Base-by-base conservation (phyloP, 2,113 vertebrate species). In the Anarrhichthys ocellatus region DNA sequence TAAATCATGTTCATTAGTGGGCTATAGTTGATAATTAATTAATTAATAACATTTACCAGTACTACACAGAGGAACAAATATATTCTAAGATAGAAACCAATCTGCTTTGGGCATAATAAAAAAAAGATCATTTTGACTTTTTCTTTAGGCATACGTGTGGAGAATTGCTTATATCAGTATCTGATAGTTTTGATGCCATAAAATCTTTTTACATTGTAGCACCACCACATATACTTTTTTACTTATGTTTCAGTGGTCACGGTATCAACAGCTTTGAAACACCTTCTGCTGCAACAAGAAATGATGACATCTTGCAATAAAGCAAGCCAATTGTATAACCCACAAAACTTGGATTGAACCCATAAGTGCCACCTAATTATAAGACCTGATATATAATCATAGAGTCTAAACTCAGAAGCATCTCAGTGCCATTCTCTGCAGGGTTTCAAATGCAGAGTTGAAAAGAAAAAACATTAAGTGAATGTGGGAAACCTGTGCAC, bases 391-490 rank as follows among this genome's bases (percentile, higher is more conserved):
- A 54, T 58, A 64, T 64, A 68, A 69, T 66, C 73, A 70, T 1
- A 14, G 36, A 18, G 62, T 64, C 18, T 74, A 79, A 73, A 76
- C 76, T 76, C 73, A 87, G 73, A 87, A 58, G 59, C 32, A 48
- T 73, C 74, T 64, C 29, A 38, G 46, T 29, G 2, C 20, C 7
- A 13, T 72, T 74, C 68, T 79, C 74, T 77, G 65, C 65, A 73
- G 71, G 78, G 65, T 52, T 66, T 78, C 87, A 78, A 88, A 89
- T 76, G 84, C 52, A 85, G 84, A 82, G 42, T 74, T 76, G 79
- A 88, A 81, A 87, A 81, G 74, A 84, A 87, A 85, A 76, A 76
- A 78, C 78, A 82, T 81, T 70, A 74, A 86, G 84, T 87, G 87
- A 76, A 87, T 81, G 78, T 65, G 59, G 88, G 80, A 71, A 91